Percentiles rank a stretch among this genome's conserved stretches.
phyloP scores from a whole-genome alignment of 2,888 invertebrate genomes.

The Drosophila trichaetosa region DNA sequence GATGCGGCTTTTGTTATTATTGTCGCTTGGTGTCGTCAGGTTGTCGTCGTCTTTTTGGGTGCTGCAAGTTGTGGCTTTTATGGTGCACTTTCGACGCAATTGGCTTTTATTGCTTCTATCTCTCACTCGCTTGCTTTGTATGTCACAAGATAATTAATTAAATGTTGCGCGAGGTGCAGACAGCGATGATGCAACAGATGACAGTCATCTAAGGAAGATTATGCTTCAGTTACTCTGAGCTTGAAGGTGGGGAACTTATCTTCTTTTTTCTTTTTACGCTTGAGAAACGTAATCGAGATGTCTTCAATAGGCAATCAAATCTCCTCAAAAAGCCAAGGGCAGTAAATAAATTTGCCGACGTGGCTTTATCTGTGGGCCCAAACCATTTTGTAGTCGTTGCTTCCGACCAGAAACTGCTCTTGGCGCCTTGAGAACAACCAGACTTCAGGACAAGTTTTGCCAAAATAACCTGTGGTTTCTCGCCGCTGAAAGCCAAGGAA shows the following conservation, averaged over 20 bases:
- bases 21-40: constrained; percentile 38
- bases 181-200: constrained; percentile 35
- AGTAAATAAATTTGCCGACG: not conserved
- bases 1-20: constrained; percentile 49
- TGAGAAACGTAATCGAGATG: not conserved
- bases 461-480: not conserved
- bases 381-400: not conserved
- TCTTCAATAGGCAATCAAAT: not conserved
- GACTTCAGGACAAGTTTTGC: not conserved
- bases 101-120: constrained; percentile 34
- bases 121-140: constrained; percentile 25
- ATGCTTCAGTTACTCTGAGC: not conserved
- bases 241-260: not conserved
- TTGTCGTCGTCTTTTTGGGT: constrained; percentile 35
- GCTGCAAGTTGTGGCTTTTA: constrained; percentile 60
- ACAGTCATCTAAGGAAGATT: not conserved
- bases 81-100: constrained; percentile 44
- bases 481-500: no score
- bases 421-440: not conserved
- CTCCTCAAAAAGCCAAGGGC: not conserved
- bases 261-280: not conserved
- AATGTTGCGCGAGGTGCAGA: constrained; percentile 49
- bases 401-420: not conserved
- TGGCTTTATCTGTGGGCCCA: not conserved
- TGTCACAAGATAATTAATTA: constrained; percentile 63